A percentile compares a stretch with the other conserved stretches of the same genome.
Conservation (phyloP, 2,888 invertebrate species). For the Lepidochitona cinerea region DNA sequence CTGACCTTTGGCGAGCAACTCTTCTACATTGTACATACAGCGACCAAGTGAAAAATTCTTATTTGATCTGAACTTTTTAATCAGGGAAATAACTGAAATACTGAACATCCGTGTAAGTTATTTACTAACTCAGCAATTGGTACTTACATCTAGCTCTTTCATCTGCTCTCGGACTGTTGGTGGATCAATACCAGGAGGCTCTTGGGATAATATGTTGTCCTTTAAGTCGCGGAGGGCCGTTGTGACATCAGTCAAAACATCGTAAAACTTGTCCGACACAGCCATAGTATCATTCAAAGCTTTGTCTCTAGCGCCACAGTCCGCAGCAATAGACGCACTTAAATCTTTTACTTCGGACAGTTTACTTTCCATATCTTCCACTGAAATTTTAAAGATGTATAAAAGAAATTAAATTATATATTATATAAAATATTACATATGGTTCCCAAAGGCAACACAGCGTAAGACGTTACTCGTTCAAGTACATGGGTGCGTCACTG, state of each 20-base stretch:
- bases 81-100: too few relatives aligned
- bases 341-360: constrained; percentile 57
- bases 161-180: constrained; percentile 66
- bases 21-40: too few relatives aligned
- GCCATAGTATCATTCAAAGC: constrained; percentile 53
- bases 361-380: constrained; percentile 62
- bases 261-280: constrained; percentile 61
- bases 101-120: too few relatives aligned
- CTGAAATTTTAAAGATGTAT: too few relatives aligned
- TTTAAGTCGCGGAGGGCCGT: constrained; percentile 64
- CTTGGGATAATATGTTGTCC: constrained; percentile 67
- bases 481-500: too few relatives aligned
- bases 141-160: constrained; percentile 62
- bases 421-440: too few relatives aligned
- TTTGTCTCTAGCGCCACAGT: constrained; percentile 48
- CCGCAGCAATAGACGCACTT: constrained; percentile 46
- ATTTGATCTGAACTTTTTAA: too few relatives aligned
- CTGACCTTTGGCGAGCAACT: too few relatives aligned
- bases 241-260: constrained; percentile 60
- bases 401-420: too few relatives aligned
- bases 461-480: too few relatives aligned
- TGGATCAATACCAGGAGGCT: constrained; percentile 66
- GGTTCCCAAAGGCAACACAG: too few relatives aligned
- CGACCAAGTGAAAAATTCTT: too few relatives aligned
- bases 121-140: background rate